Base-by-base conservation (phyloP, 1,140 invertebrate genomes). In the Orius laevigatus region DNA sequence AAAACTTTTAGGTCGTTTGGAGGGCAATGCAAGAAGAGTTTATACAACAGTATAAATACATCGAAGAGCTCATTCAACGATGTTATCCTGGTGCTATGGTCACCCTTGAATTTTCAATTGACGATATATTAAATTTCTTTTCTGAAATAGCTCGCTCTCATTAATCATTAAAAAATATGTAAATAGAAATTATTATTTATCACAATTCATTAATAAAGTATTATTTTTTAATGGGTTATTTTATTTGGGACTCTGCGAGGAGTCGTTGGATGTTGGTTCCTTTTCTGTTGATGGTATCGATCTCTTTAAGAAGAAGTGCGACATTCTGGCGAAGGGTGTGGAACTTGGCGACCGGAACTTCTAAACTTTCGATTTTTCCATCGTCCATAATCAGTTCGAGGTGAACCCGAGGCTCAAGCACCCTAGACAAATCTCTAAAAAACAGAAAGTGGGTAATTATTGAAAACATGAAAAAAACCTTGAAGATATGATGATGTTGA, bases 11-110 rank as follows among this genome's bases (percentile, higher is more conserved):
- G 81, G 89, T 96, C 35, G 94, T 98, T 44, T 99, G 96, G 95
- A 75, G 90, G 62, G 90, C 92, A 58, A 98, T 99, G 94, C 92
- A 97, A 72, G 86, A 95, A 65, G 92, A 98, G 70, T 98, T 98
- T 66, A 89, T 98, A 55, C 80, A 84, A 55, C 94, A 98, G 65
- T 92, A 97, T 62, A 94, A 92, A 63, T 79, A 82, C 56, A 81
- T 97, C 55, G 87, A 95, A 69, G 82, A 88, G 55, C 70, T 95
- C 49, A 93, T 98, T 59, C 82, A 88, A 58, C 75, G 86, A 55
- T 99, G 95, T 68, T 99, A 99, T 72, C 90, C 92, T 11, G 90
- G 87, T 50, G 86, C 93, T 42, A 89, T 89, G 68, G 89, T 98
- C 47, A 78, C 79, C 48, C 69, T 98, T 50, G 93, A 96, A 64